Base-by-base conservation (phyloP, 2,888 invertebrate species). In the Acanthosoma haemorrhoidale region DNA sequence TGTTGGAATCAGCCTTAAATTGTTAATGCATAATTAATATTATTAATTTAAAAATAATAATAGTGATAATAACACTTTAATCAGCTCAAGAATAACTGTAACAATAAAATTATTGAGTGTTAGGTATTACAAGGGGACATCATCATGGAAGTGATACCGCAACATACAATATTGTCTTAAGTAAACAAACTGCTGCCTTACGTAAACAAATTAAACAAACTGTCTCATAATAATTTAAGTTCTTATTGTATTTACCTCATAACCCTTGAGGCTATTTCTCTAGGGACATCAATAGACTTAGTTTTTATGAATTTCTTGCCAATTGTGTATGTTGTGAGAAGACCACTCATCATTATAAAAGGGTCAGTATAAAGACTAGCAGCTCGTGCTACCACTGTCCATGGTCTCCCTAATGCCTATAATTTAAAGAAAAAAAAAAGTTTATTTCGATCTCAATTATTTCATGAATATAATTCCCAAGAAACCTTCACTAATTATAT, bases 291-390 rank as follows among this genome's bases (percentile, higher is more conserved):
- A 51, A 88, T 81, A 67, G 80, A 81, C 63, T 85, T 83, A 38
- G 80, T 82, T 73, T 78, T 84, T 60, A 84, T 80, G 29, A 88
- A 79, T 72, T 84, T 83, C 8, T 85, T 86, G 68, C 87, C 79
- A 18, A 88, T 80, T 0, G 87, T 84, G 76, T 88, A 86, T 0
- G 87, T 82, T 0, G 88, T 87, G 63, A 88, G 77, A 74, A 87
- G 83, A 21, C 87, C 88, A 59, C 88, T 88, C 66, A 88, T 83
- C 82, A 88, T 85, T 67, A 88, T 83, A 77, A 88, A 88, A 1
- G 88, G 87, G 80, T 88, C 88, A 0, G 88, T 88, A 76, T 88
- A 88, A 5, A 88, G 80, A 74, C 87, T 87, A 2, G 88, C 88
- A 0, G 87, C 87, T 75, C 88, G 81, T 43, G 86, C 87, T 67